phyloP scores from a whole-genome alignment of 1,140 invertebrate species.

The Drosophila nannoptera region DNA sequence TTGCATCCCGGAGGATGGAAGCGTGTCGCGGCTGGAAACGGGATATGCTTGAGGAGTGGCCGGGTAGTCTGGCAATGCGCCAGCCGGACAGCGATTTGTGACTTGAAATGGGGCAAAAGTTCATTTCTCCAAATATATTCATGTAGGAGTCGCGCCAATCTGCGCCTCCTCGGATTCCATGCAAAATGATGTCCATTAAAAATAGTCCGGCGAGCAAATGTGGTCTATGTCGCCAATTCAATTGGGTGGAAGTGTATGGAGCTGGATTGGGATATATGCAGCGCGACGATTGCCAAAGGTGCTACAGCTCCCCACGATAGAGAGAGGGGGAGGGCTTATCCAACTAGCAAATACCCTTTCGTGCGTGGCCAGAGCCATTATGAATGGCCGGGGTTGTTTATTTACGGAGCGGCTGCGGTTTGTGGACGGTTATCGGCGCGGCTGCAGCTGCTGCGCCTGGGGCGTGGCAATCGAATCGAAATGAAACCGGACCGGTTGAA shows the following conservation, averaged over 20 bases:
- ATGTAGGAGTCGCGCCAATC: not conserved
- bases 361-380: constrained; percentile 8
- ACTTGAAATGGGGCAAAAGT: constrained; percentile 73
- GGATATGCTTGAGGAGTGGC: constrained; percentile 2
- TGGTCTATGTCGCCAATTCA: not conserved
- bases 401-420: constrained; percentile 45
- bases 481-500: constrained; percentile 17
- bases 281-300: too few species aligned
- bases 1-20: not conserved
- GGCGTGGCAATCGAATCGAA: constrained; percentile 12
- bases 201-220: constrained; percentile 7
- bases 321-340: not conserved
- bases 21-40: constrained; percentile 41
- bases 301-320: too few species aligned
- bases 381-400: constrained; percentile 8
- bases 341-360: not conserved
- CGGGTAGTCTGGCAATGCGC: constrained; percentile 49
- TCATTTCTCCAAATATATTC: constrained; percentile 44
- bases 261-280: not conserved
- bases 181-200: constrained; percentile 18
- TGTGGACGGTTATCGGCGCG: constrained; percentile 49
- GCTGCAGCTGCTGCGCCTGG: constrained; percentile 37
- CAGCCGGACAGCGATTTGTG: constrained; percentile 32
- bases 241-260: not conserved
- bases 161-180: constrained; percentile 17